Conservation (phyloP, 2,113 vertebrate genomes). For the Zosterops japonicus region DNA sequence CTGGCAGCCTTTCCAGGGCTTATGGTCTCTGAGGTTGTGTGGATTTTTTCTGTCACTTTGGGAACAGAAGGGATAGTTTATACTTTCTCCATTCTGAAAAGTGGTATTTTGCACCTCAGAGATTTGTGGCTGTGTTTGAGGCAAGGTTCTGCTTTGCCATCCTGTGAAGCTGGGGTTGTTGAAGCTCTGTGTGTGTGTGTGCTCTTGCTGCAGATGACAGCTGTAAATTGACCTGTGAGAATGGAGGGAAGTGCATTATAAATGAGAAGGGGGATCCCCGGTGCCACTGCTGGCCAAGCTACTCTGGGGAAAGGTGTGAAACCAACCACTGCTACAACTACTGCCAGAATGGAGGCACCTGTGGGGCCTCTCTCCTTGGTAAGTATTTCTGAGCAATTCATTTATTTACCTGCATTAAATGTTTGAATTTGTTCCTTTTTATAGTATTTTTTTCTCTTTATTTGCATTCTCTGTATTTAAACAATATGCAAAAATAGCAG, state of each 20-base stretch:
- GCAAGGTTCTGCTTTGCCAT: neutral
- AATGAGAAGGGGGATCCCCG: constrained; percentile 93
- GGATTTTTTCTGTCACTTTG: neutral
- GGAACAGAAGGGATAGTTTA: neutral
- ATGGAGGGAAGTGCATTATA: constrained; percentile 91
- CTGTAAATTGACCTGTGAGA: constrained; percentile 90
- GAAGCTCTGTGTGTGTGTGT: neutral
- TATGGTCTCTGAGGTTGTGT: rapidly evolving
- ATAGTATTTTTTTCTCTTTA: neutral
- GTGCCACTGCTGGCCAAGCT: constrained; percentile 97
- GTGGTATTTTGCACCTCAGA: rapidly evolving
- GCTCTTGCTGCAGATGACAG: constrained; percentile 82
- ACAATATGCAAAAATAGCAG: neutral
- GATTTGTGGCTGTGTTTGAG: neutral
- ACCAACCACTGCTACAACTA: constrained; percentile 93
- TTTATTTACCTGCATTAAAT: neutral
- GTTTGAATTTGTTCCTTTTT: neutral
- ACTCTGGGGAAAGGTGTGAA: constrained; percentile 94
- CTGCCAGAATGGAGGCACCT: constrained; percentile 95
- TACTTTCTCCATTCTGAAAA: neutral
- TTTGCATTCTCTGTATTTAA: neutral
- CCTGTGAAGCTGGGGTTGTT: rapidly evolving
- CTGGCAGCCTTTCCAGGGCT: neutral
- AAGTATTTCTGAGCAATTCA: constrained; percentile 37
- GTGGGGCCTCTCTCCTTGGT: constrained; percentile 90